phyloP scores from a whole-genome alignment of 2,113 vertebrate genomes.

The Pseudopipra pipra region DNA sequence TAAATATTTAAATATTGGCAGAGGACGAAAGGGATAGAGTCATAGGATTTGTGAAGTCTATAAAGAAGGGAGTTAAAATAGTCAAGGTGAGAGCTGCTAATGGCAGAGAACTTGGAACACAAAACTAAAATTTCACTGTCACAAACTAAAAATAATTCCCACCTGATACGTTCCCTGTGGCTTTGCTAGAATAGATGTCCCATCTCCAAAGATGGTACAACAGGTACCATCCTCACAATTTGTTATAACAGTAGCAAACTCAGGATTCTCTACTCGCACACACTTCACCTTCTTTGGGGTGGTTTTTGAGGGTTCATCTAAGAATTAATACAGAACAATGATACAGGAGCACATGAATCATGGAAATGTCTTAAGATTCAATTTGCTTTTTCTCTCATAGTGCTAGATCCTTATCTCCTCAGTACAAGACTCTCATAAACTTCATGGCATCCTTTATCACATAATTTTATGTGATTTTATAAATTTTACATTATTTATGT shows the following conservation, averaged over 20 bases:
- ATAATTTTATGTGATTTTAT: neutral
- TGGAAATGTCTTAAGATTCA: neutral
- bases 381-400: neutral
- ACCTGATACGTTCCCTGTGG: constrained; percentile 86
- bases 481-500: neutral
- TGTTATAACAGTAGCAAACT: constrained; percentile 81
- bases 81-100: neutral
- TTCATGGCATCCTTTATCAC: neutral
- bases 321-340: neutral
- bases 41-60: neutral
- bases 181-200: constrained; percentile 82
- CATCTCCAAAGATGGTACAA: constrained; percentile 82
- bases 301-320: neutral
- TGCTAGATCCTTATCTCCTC: neutral
- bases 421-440: neutral
- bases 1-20: neutral
- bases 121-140: neutral
- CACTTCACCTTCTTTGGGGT: constrained; percentile 68
- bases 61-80: neutral
- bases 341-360: neutral
- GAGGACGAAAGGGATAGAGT: neutral
- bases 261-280: constrained; percentile 80
- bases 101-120: neutral
- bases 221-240: constrained; percentile 78
- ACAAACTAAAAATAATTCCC: neutral